Evolutionary conservation across 2,113 vertebrate species (phyloP).

Genomic region (Lycocorax pyrrhopterus): DNA sequence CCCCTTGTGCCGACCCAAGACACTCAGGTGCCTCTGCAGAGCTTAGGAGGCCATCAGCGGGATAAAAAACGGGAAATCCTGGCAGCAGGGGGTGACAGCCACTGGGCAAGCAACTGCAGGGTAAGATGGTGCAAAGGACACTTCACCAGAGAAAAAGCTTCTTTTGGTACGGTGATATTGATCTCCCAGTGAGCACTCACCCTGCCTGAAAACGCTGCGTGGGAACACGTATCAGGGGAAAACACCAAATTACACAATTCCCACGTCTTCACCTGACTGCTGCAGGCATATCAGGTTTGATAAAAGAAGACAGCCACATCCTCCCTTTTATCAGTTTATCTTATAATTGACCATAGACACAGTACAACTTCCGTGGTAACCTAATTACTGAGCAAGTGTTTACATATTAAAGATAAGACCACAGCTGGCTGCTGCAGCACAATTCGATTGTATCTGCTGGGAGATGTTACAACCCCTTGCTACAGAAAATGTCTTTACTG

Average conservation of each 20-base stretch:
- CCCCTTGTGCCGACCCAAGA: fast-evolving
- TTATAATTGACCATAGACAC: neutral
- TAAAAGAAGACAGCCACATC: neutral
- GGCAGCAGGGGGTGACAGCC: neutral
- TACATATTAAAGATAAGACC: slow-evolving; percentile 19
- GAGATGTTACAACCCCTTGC: neutral
- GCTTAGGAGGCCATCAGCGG: fast-evolving
- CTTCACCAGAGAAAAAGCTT: neutral
- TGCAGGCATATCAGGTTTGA: neutral
- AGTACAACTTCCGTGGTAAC: neutral
- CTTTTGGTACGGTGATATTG: neutral
- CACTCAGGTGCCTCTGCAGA: neutral
- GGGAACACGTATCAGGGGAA: neutral
- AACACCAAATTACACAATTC: neutral
- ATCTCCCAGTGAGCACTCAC: neutral
- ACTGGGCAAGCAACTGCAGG: neutral
- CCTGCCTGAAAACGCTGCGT: fast-evolving
- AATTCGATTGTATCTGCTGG: neutral
- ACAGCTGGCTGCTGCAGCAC: neutral
- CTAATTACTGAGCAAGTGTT: slow-evolving; percentile 23
- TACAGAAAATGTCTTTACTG: slow-evolving; percentile 17
- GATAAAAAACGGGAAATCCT: neutral
- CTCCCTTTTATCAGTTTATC: neutral
- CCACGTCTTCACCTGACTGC: neutral
- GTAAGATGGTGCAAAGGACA: neutral